These are phyloP conservation scores for Malurus splendens DNA, from an alignment of 2,797 vertebrate species.

Conservation along the genomic window DNA sequence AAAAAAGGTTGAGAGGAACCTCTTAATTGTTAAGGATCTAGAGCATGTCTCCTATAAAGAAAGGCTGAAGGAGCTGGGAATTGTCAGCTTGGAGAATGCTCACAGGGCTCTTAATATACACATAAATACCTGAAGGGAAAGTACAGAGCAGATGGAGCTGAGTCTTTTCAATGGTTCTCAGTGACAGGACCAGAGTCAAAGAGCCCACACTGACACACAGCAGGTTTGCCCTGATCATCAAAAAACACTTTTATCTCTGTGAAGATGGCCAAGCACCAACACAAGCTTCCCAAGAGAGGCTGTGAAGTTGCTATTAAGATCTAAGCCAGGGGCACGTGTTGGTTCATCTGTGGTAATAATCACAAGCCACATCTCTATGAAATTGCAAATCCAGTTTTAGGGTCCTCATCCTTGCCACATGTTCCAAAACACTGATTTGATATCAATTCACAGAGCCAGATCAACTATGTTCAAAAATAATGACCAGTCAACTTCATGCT, in stretches of 20 bases:
- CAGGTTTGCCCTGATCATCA: background rate
- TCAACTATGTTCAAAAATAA: background rate
- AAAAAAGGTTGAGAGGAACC: background rate
- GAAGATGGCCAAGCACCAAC: background rate
- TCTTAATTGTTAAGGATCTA: background rate
- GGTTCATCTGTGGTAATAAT: background rate
- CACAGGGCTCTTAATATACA: background rate
- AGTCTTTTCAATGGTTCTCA: background rate
- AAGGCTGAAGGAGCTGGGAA: background rate
- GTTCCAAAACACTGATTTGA: background rate
- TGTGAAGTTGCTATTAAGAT: background rate
- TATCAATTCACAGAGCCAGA: background rate
- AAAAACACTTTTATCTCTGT: background rate
- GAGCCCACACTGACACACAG: background rate
- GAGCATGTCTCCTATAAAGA: background rate
- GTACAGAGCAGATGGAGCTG: background rate
- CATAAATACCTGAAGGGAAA: background rate
- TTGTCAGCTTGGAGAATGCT: background rate
- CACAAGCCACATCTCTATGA: background rate
- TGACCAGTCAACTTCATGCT: background rate
- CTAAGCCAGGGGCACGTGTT: background rate
- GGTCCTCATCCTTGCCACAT: background rate
- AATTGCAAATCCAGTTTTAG: background rate
- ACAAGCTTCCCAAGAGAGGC: background rate
- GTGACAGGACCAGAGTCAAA: background rate